phyloP scores from a whole-genome alignment of 2,797 vertebrate genomes.

The Taenioides sp. region DNA sequence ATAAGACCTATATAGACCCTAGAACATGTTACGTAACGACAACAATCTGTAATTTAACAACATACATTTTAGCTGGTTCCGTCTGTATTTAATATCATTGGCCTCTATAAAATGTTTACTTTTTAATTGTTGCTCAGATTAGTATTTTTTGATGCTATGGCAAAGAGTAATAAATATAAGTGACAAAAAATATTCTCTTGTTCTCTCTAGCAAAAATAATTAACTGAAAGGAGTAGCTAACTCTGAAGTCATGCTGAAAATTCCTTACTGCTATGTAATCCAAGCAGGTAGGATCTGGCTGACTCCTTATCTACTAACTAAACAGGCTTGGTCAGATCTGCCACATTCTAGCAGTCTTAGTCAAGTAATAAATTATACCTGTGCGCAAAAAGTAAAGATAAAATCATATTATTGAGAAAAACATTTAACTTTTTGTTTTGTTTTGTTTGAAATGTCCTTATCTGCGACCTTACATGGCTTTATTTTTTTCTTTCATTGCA shows the following conservation, averaged over 20 bases:
- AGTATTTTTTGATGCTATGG: too few relatives aligned
- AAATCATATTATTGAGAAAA: background rate
- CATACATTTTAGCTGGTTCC: too few relatives aligned
- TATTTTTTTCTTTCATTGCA: background rate
- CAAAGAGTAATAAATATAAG: too few relatives aligned
- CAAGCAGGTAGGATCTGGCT: background rate
- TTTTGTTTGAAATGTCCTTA: background rate
- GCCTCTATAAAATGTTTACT: too few relatives aligned
- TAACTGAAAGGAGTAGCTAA: background rate
- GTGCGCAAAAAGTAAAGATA: too few relatives aligned
- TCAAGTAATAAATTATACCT: background rate
- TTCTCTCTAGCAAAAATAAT: background rate
- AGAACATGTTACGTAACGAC: too few relatives aligned
- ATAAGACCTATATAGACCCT: too few relatives aligned
- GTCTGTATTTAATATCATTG: too few relatives aligned
- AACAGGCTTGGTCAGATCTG: slow-evolving; percentile 4
- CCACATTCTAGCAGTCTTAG: background rate
- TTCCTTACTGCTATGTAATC: slow-evolving; percentile 1
- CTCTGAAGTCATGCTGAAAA: background rate
- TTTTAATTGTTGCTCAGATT: too few relatives aligned
- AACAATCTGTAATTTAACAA: too few relatives aligned
- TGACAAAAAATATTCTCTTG: too few relatives aligned
- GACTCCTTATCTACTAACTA: background rate
- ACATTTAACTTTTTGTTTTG: background rate
- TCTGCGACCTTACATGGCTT: background rate